Base-by-base conservation (phyloP, 2,888 invertebrate species). In the Chromoteleia sp. region DNA sequence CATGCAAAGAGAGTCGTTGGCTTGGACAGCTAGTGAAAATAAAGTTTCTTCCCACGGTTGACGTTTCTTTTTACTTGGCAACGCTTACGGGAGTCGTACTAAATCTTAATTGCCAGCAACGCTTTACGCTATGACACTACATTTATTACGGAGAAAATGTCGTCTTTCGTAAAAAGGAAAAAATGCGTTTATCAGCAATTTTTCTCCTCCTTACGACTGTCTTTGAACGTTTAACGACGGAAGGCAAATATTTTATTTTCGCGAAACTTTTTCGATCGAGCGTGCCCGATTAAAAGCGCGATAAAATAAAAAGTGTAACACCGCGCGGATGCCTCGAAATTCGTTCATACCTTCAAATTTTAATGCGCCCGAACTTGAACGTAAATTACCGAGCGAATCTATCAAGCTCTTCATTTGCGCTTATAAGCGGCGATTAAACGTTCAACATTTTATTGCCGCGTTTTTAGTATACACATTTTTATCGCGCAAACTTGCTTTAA, bases 1-100 rank as follows among this genome's bases (percentile, higher is more conserved):
- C 33, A 80, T 74, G 68, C 80, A 70, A 56, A 63, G 56, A 63
- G 71, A 67, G 73, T 77, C 63, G 45, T 50, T 56, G 63, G 50
- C 56, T 58, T 59, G 43, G 70, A 75, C 74, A 65, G 74, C 70
- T 43, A 48, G 82, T 71, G 77, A 82, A 82, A 82, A 82, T 78
- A 48, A 56, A 41, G 43, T 54, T 61, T 39, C 68, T 71, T 71
- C 65, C 48, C 70, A 56, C 54, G 70, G 30, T 21, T 54, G 52
- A 45, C 70, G 30, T 63, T 61, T 39, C 70, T 77, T 77, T 70
- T 71, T 61, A 65, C 77, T 63, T 63, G 61, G 63, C 68, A 61
- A 50, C 52, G 39, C 15, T 70, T 63, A 54, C 54, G 63, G 7
- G 19, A 63, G 63, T 61, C 33, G 54, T 21, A 63, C 73, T 74